These are phyloP conservation scores for Poeciliopsis turneri DNA, from an alignment of 2,797 vertebrate species.

Conservation along the genomic window DNA sequence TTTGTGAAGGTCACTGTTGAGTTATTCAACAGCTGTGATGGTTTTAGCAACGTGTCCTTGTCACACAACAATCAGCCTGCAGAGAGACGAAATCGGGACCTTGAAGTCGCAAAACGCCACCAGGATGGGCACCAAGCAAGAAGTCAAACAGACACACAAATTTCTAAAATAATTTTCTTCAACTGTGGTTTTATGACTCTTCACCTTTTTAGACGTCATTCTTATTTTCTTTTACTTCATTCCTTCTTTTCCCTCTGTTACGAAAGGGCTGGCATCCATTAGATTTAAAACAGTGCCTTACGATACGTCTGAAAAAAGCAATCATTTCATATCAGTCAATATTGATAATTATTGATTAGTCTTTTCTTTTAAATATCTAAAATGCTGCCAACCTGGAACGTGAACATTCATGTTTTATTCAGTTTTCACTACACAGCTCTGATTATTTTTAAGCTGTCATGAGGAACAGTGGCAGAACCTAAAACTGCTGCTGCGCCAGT, in stretches of 20 bases:
- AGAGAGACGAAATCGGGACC: not conserved
- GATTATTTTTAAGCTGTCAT: no score
- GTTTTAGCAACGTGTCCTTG: slow-evolving; percentile 44
- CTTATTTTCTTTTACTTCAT: not conserved
- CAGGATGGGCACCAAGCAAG: not conserved
- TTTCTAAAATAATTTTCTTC: not conserved
- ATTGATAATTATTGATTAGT: no score
- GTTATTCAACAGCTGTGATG: slow-evolving; percentile 38
- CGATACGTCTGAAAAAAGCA: no score
- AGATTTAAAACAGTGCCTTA: no score
- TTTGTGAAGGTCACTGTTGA: slow-evolving; percentile 45
- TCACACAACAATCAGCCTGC: slow-evolving; percentile 14
- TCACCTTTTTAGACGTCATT: not conserved
- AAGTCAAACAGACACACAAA: slow-evolving; percentile 8
- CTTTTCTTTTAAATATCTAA: no score
- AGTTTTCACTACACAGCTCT: no score
- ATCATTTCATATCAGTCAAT: no score
- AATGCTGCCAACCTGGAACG: no score
- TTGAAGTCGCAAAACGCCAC: slow-evolving; percentile 1
- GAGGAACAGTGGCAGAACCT: no score
- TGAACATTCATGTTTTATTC: no score
- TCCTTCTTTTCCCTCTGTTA: not conserved
- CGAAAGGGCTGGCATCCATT: no score
- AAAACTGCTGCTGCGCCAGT: no score
- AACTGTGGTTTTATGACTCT: not conserved